phyloP scores from a whole-genome alignment of 2,797 vertebrate species.

The Brachyrhaphis roseni region DNA sequence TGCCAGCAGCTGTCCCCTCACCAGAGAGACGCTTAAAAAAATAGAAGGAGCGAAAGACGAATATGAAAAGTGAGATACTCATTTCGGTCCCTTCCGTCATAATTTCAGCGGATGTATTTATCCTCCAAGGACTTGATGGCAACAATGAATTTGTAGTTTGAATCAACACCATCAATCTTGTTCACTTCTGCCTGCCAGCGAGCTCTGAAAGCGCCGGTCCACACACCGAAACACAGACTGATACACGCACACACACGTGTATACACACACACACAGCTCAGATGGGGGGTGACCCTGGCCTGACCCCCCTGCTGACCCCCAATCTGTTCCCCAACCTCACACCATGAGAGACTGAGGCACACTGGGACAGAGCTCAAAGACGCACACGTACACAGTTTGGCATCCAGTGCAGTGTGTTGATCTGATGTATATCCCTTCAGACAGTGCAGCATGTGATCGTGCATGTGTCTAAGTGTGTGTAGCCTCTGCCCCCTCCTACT shows the following conservation, averaged over 20 bases:
- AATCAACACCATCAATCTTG: constrained; percentile 84
- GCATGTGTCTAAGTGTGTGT: constrained; percentile 55
- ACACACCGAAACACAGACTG: constrained; percentile 31
- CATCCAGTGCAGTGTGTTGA: constrained; percentile 61
- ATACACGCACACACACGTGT: constrained; percentile 32
- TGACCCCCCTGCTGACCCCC: constrained; percentile 85
- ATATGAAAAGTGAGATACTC: constrained; percentile 74
- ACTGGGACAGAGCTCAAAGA: constrained; percentile 64
- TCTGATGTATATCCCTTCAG: constrained; percentile 83
- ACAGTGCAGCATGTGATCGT: constrained; percentile 79
- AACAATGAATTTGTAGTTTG: constrained; percentile 76
- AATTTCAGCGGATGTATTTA: constrained; percentile 76
- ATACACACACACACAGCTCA: constrained; percentile 55
- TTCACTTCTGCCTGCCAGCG: constrained; percentile 75
- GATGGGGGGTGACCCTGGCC: constrained; percentile 84
- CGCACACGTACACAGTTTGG: constrained; percentile 67
- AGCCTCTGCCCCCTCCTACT: constrained; percentile 87
- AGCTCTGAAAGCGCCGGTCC: constrained; percentile 59
- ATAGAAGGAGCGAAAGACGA: constrained; percentile 49
- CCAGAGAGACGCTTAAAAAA: constrained; percentile 42
- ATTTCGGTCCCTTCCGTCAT: constrained; percentile 74
- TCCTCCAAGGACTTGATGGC: constrained; percentile 72
- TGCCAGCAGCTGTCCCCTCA: constrained; percentile 64
- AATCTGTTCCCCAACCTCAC: constrained; percentile 85
- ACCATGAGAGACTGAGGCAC: constrained; percentile 77